Evolutionary conservation across 2,888 invertebrate species (phyloP), one percentile per base, ranked within the genome.

Genomic region (Melanotus villosus): DNA sequence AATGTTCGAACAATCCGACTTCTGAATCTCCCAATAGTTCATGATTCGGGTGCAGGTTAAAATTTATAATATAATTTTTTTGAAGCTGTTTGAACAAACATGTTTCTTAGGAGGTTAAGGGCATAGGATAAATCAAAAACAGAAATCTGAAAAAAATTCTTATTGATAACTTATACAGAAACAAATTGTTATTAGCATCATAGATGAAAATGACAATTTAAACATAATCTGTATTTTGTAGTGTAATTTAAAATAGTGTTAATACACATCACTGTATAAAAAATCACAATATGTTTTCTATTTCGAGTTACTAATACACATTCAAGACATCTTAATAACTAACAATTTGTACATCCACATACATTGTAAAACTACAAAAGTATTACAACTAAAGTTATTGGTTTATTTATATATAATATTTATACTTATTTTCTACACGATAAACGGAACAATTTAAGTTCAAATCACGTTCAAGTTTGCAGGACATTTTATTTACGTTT

Each of bases 311-410:
- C 59, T 65, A 59, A 59, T 65, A 65, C 65, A 65, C 57, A 54
- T 32, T 54, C 18, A 45, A 30, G 59, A 59, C 60, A 67, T 65
- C 70, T 68, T 75, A 73, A 74, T 47, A 67, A 52, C 63, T 71
- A 73, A 63, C 68, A 65, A 70, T 77, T 77, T 77, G 75, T 77
- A 77, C 77, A 77, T 72, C 65, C 72, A 75, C 75, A 74, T 75
- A 73, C 60, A 70, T 64, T 75, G 75, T 75, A 75, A 76, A 76
- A 74, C 75, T 76, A 76, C 75, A 76, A 76, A 76, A 75, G 41
- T 41, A 69, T 71, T 70, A 65, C 47, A 50, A 65, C 65, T 65
- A 65, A 38, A 41, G 23, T 41, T 26, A 52, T 19, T 34, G 12
- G 10, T 38, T 38, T 10, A 12, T n/a, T 32, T 14, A 30, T 16